Percentiles rank a stretch among this genome's conserved stretches.
Evolutionary conservation across 2,797 vertebrate species (phyloP).

Genomic region (Echiichthys vipera): DNA sequence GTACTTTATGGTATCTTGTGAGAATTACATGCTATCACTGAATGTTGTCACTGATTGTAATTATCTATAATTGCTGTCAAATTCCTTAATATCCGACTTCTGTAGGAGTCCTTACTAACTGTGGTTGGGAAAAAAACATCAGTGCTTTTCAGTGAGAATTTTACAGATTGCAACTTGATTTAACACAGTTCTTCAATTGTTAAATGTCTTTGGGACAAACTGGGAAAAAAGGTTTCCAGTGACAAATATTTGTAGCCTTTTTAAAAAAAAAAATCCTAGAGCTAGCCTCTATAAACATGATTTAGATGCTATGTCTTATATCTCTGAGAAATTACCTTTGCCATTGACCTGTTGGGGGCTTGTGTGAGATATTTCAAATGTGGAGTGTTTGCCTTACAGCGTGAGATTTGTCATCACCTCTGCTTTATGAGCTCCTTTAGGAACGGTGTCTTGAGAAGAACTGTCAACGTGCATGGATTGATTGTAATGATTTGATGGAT

Average conservation of each 20-base stretch:
- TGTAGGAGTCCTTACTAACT: conserved; percentile 35
- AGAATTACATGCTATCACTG: conserved; percentile 51
- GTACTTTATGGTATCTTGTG: conserved; percentile 51
- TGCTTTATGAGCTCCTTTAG: conserved; percentile 58
- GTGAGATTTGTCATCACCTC: conserved; percentile 56
- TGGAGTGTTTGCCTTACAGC: conserved; percentile 42
- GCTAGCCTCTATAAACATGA: conserved; percentile 44
- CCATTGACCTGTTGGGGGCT: conserved; percentile 39
- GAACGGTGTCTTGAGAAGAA: conserved; percentile 13
- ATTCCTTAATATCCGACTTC: conserved; percentile 43
- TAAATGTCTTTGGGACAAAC: conserved; percentile 12
- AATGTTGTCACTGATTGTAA: conserved; percentile 68
- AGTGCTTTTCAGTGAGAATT: conserved; percentile 42
- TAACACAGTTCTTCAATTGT: background rate
- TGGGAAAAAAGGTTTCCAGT: conserved; percentile 17
- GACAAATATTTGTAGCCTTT: conserved; percentile 16
- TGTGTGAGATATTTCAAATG: conserved; percentile 44
- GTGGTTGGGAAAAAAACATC: conserved; percentile 36
- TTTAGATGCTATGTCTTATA: conserved; percentile 37
- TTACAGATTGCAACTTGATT: conserved; percentile 17
- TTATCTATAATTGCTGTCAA: conserved; percentile 53
- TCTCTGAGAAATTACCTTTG: conserved; percentile 47
- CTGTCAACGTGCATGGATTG: conserved; percentile 38
- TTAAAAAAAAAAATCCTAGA: conserved; percentile 26
- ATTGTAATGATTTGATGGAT: conserved; percentile 64